Conservation (phyloP, 2,113 vertebrate species). For the Lonchura striata region DNA sequence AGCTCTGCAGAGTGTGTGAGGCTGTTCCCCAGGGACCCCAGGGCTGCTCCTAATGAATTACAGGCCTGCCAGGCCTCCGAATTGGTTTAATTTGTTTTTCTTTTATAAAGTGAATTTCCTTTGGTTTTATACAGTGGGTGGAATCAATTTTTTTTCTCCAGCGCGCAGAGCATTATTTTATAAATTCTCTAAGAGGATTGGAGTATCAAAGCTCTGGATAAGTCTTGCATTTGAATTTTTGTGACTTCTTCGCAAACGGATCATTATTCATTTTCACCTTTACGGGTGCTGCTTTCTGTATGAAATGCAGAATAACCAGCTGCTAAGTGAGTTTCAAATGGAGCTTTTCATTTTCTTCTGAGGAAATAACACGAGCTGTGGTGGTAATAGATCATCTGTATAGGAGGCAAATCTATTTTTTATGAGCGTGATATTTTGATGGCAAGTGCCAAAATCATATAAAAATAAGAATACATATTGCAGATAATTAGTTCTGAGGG, state of each 20-base stretch:
- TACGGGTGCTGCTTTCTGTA: conserved; percentile 37
- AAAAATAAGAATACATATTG: conserved; percentile 40
- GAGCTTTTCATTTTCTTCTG: conserved; percentile 64
- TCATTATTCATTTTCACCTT: conserved; percentile 63
- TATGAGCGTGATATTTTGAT: conserved; percentile 17
- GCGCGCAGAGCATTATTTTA: not conserved
- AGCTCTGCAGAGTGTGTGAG: not conserved
- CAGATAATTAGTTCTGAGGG: conserved; percentile 31
- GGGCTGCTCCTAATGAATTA: conserved; percentile 21
- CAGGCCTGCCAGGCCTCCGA: not conserved
- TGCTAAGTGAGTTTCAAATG: conserved; percentile 64
- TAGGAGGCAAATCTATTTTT: conserved; percentile 48
- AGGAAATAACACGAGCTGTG: conserved; percentile 34
- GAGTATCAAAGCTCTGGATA: conserved; percentile 43
- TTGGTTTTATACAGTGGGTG: not conserved
- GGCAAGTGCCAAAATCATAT: conserved; percentile 18
- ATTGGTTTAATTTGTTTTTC: conserved; percentile 18
- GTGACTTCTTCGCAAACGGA: conserved; percentile 54
- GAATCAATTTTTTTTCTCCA: not conserved
- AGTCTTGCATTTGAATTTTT: conserved; percentile 64
- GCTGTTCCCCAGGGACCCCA: not conserved
- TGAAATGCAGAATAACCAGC: conserved; percentile 59
- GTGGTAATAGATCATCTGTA: conserved; percentile 56
- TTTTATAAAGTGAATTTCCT: conserved; percentile 6
- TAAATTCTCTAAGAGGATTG: conserved; percentile 36